Conservation (phyloP, 2,888 invertebrate species). For the Dasypolia templi region DNA sequence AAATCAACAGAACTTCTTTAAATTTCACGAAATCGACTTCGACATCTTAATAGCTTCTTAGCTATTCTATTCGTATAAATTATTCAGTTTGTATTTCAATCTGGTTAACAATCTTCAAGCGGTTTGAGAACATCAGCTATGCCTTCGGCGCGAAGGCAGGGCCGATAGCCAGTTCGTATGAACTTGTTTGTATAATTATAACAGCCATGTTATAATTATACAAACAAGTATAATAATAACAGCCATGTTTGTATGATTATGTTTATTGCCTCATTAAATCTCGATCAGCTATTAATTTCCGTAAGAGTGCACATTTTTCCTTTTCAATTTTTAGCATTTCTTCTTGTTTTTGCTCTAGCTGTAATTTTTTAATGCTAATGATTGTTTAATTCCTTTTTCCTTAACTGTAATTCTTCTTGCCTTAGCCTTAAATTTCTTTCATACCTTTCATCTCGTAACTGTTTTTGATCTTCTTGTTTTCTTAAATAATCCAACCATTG, state of each 20-base stretch:
- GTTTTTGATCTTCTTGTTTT: constrained; percentile 79
- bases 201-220: no score
- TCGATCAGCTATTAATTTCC: constrained; percentile 74
- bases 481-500: constrained; percentile 82
- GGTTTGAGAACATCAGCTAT: no score
- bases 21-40: no score
- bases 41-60: no score
- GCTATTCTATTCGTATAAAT: no score
- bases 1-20: no score
- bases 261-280: constrained; percentile 65
- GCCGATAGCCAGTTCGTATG: no score
- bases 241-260: constrained; percentile 20
- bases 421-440: constrained; percentile 79
- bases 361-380: constrained; percentile 79
- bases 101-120: no score
- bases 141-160: no score
- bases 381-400: constrained; percentile 81
- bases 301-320: constrained; percentile 80
- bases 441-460: constrained; percentile 78
- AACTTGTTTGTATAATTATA: no score
- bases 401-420: constrained; percentile 80
- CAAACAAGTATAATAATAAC: no score
- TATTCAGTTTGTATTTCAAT: no score
- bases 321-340: constrained; percentile 81
- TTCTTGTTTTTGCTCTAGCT: constrained; percentile 81